Conservation (phyloP, 2,797 vertebrate genomes). For the Argya squamiceps region DNA sequence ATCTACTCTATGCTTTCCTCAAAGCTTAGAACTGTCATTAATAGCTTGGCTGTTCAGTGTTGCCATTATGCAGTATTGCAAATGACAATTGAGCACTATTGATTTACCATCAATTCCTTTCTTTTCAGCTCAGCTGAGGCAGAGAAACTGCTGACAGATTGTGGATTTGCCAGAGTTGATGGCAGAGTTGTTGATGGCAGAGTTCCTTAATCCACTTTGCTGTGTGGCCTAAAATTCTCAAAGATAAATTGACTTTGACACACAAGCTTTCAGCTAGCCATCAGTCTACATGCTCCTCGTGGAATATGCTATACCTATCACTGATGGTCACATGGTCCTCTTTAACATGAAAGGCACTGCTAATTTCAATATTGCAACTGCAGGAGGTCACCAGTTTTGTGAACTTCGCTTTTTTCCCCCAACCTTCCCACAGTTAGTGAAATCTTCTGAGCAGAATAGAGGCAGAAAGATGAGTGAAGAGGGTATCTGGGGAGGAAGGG, state of each 20-base stretch:
- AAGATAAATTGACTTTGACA: conserved; percentile 32
- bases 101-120: conserved; percentile 50
- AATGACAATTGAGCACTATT: conserved; percentile 21
- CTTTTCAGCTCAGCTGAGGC: conserved; percentile 20
- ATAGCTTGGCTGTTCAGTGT: background rate
- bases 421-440: background rate
- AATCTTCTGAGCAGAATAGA: background rate
- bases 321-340: background rate
- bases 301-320: background rate
- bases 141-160: conserved; percentile 35
- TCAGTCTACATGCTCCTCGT: background rate
- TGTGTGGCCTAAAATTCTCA: background rate
- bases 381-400: background rate
- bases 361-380: background rate
- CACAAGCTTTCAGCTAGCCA: background rate
- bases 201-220: conserved; percentile 52
- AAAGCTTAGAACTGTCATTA: background rate
- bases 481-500: background rate
- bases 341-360: background rate
- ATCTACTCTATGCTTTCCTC: background rate
- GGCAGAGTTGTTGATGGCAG: background rate
- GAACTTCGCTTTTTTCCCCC: background rate
- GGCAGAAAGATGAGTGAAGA: background rate
- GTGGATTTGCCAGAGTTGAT: background rate
- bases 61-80: background rate